Evolutionary conservation across 2,888 invertebrate genomes (phyloP).

Genomic region (Nowickia ferox): DNA sequence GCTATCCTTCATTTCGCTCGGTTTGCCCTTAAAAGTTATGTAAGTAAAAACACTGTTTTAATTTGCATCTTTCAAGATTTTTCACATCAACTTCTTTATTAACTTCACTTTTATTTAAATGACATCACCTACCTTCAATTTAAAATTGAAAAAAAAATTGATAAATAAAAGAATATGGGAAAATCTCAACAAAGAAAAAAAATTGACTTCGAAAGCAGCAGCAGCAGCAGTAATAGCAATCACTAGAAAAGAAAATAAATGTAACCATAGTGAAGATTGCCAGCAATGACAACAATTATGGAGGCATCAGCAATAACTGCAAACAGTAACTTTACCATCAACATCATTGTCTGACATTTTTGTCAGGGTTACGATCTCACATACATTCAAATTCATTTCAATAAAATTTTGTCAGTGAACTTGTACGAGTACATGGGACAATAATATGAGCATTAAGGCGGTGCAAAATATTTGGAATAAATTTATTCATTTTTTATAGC

Average conservation of each 20-base stretch:
- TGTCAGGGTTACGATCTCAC: slow-evolving; percentile 57
- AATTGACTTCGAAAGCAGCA: slow-evolving; percentile 31
- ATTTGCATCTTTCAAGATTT: slow-evolving; percentile 13
- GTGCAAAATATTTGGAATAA: background rate
- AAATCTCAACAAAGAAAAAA: slow-evolving; percentile 26
- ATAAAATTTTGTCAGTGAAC: slow-evolving; percentile 47
- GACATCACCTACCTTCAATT: slow-evolving; percentile 28
- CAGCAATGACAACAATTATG: slow-evolving; percentile 48
- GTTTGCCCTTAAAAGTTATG: background rate
- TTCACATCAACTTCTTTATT: slow-evolving; percentile 25
- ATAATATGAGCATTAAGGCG: slow-evolving; percentile 3
- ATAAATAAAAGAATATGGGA: background rate
- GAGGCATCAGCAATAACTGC: slow-evolving; percentile 54
- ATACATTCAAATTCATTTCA: slow-evolving; percentile 64
- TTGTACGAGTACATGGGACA: background rate
- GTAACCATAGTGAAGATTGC: slow-evolving; percentile 48
- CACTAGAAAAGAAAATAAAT: slow-evolving; percentile 19
- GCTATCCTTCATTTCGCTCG: background rate
- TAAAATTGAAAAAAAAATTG: slow-evolving; percentile 13
- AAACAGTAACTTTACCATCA: slow-evolving; percentile 51
- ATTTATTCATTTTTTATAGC: too few species aligned
- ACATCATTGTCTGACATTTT: slow-evolving; percentile 58
- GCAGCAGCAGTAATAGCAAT: slow-evolving; percentile 28
- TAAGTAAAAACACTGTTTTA: slow-evolving; percentile 9
- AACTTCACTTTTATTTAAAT: slow-evolving; percentile 34